Percentiles rank a stretch among this genome's conserved stretches.
phyloP scores from a whole-genome alignment of 2,113 vertebrate genomes.

The Megaleporinus macrocephalus region DNA sequence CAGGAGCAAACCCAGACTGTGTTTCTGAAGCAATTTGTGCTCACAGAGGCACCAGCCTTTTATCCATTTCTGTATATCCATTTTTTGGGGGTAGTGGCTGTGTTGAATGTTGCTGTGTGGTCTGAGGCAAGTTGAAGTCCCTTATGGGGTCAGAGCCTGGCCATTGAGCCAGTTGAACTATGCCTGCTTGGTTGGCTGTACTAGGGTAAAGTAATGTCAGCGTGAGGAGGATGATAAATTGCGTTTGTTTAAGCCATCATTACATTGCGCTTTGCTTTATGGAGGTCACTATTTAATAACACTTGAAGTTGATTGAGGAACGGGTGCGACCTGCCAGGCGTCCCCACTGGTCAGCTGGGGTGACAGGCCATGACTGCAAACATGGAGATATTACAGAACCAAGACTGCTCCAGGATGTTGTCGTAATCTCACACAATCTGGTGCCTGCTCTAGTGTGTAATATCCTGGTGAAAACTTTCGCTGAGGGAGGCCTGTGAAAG shows the following conservation, averaged over 20 bases:
- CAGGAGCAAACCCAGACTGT: neutral
- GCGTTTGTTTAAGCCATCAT: slow-evolving; percentile 90
- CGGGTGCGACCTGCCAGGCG: slow-evolving; percentile 52
- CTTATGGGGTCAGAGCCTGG: slow-evolving; percentile 46
- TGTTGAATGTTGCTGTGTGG: slow-evolving; percentile 26
- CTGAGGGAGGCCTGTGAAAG: slow-evolving; percentile 62
- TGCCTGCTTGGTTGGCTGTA: slow-evolving; percentile 70
- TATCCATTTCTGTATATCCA: slow-evolving; percentile 21
- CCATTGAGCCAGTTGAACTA: slow-evolving; percentile 55
- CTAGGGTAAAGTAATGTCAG: slow-evolving; percentile 74
- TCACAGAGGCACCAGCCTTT: slow-evolving; percentile 8
- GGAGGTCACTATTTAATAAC: slow-evolving; percentile 87
- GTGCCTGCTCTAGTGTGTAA: slow-evolving; percentile 90
- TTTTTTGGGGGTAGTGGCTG: slow-evolving; percentile 14
- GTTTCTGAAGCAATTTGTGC: neutral
- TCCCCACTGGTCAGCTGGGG: slow-evolving; percentile 85
- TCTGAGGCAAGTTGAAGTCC: slow-evolving; percentile 27
- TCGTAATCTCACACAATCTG: slow-evolving; percentile 89
- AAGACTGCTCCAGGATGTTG: slow-evolving; percentile 80
- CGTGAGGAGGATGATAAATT: slow-evolving; percentile 86
- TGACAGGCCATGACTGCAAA: slow-evolving; percentile 89
- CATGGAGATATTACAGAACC: slow-evolving; percentile 82
- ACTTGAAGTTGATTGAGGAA: slow-evolving; percentile 85
- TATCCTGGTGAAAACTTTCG: slow-evolving; percentile 80
- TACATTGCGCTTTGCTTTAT: slow-evolving; percentile 86